phyloP scores from a whole-genome alignment of 1,140 invertebrate species.

The Drosophila suzukii region DNA sequence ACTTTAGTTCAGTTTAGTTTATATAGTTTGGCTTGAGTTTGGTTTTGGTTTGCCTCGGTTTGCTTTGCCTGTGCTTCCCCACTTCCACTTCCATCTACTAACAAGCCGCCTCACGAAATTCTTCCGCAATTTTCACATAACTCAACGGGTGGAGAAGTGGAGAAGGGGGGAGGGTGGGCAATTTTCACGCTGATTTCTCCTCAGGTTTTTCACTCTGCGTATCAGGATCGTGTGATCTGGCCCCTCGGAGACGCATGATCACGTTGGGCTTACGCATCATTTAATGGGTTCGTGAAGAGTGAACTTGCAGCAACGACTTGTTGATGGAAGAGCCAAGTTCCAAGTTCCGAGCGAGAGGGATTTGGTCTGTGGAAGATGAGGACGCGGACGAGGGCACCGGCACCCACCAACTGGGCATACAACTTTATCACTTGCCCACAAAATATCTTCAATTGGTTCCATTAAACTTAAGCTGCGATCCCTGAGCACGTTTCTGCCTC shows the following conservation, averaged over 20 bases:
- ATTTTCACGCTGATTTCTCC: slow-evolving; percentile 60
- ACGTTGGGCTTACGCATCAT: slow-evolving; percentile 74
- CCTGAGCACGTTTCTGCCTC: slow-evolving; percentile 53
- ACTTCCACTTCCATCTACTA: slow-evolving; percentile 23
- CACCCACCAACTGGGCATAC: slow-evolving; percentile 75
- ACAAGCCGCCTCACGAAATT: slow-evolving; percentile 62
- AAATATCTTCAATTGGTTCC: slow-evolving; percentile 83
- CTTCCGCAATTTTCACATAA: slow-evolving; percentile 62
- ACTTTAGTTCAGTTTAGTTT: slow-evolving; percentile 40
- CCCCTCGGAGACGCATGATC: slow-evolving; percentile 62
- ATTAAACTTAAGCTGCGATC: slow-evolving; percentile 77
- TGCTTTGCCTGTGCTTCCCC: not conserved
- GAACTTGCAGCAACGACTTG: slow-evolving; percentile 38
- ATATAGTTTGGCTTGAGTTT: slow-evolving; percentile 12
- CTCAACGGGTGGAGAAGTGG: slow-evolving; percentile 7
- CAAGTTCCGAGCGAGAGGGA: not conserved
- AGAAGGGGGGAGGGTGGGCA: slow-evolving; percentile 10
- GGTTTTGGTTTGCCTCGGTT: slow-evolving; percentile 6
- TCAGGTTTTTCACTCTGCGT: slow-evolving; percentile 34
- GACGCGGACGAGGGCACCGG: slow-evolving; percentile 31
- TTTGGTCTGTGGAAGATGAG: not conserved
- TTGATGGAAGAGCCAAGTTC: slow-evolving; percentile 62
- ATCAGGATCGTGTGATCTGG: slow-evolving; percentile 73
- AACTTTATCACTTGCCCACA: slow-evolving; percentile 82
- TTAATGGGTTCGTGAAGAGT: slow-evolving; percentile 73